Base-by-base conservation (phyloP, 1,140 invertebrate species). In the Cyrtorhinus lividipennis region DNA sequence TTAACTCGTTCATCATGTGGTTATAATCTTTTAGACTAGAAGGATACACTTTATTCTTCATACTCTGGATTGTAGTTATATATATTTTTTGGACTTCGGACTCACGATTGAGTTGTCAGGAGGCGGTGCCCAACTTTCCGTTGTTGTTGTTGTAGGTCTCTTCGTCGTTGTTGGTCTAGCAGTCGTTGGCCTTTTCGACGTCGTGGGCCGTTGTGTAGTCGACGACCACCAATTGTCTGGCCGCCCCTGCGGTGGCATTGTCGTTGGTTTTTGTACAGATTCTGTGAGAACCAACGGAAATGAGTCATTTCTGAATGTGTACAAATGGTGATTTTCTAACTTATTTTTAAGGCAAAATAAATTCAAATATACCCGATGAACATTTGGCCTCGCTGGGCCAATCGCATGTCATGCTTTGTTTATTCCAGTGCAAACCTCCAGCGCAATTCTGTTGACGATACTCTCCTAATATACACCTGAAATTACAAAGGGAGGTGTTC, bases 391-490 rank as follows among this genome's bases (percentile, higher is more conserved):
- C 75, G 18, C 74, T 74, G 1, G 88, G 87, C 88, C 88, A 91
- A 69, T 92, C 88, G 66, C 88, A 92, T 5, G 81, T 74, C n/a
- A 77, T 76, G 15, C 74, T 74, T 1, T 73, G 70, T 8, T 73
- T 71, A 67, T 89, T 88, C 87, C 88, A 92, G 68, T 91, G 86
- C n/a, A 91, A 71, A 27, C 86, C 86, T 0, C 83, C 80, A 0
- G 87, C 82, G 70, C 89, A 92, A 24, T 81, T 79, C 66, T 87
- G 82, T 25, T 80, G 81, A 46, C 76, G 77, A 60, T 84, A 76
- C 60, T 83, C 80, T 0, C 85, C 85, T 1, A 80, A 73, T 13
- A 86, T 79, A 68, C 89, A 91, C 69, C 85, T 65, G 24, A 46
- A 65, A 65, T n/a, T 8, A 15, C n/a, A n/a, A n/a, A n/a, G n/a